Evolutionary conservation across 1,140 invertebrate genomes (phyloP).

Genomic region (Anadara kagoshimensis): DNA sequence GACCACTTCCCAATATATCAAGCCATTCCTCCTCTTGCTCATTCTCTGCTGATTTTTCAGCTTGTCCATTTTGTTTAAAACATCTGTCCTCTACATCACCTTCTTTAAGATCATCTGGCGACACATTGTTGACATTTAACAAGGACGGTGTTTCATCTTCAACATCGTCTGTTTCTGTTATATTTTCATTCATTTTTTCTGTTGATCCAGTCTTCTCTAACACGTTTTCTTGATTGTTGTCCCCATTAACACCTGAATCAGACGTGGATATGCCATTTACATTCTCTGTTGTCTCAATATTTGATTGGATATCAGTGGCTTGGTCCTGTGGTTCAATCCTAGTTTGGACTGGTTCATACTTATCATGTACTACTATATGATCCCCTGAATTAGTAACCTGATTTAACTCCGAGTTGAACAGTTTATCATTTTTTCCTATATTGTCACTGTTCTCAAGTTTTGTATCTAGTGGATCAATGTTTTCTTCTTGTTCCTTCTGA

Average conservation of each 20-base stretch:
- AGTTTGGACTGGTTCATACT: background rate
- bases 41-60: conserved; percentile 24
- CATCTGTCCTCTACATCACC: conserved; percentile 28
- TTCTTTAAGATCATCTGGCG: conserved; percentile 30
- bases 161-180: background rate
- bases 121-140: background rate
- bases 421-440: background rate
- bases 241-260: conserved; percentile 8
- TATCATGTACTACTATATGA: background rate
- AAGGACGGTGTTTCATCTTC: background rate
- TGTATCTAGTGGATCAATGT: background rate
- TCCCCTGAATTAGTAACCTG: background rate
- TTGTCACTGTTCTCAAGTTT: background rate
- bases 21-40: conserved; percentile 34
- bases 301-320: background rate
- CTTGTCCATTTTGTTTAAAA: conserved; percentile 7
- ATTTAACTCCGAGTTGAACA: background rate
- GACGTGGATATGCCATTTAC: conserved; percentile 8
- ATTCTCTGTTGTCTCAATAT: background rate
- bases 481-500: no score
- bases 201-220: background rate
- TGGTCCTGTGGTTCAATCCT: background rate
- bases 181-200: conserved; percentile 7
- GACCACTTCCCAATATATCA: conserved; percentile 53
- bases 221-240: background rate